Evolutionary conservation across 2,888 invertebrate species (phyloP).

Genomic region (Portevinia maculata): DNA sequence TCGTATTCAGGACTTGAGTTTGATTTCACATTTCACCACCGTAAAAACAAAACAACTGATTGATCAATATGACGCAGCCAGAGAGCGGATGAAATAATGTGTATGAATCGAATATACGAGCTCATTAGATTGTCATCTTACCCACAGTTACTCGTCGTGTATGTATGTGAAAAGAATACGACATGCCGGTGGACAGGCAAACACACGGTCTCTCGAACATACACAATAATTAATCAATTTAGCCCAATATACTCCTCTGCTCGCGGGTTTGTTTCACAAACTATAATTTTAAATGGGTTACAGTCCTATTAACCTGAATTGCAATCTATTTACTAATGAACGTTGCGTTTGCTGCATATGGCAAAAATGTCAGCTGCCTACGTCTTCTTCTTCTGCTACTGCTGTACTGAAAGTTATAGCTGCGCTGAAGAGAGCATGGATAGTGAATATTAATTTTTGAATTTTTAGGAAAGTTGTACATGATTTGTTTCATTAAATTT

Average conservation of each 20-base stretch:
- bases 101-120: conserved; percentile 9
- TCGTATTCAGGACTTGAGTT: conserved; percentile 4
- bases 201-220: conserved; percentile 48
- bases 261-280: conserved; percentile 61
- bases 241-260: conserved; percentile 58
- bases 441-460: conserved; percentile 7
- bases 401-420: not conserved
- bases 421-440: not conserved
- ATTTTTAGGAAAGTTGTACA: conserved; percentile 3
- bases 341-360: conserved; percentile 42
- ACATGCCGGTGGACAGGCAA: conserved; percentile 19
- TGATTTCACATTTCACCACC: conserved; percentile 20
- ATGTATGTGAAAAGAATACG: not conserved
- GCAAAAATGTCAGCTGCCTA: conserved; percentile 2
- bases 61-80: conserved; percentile 4
- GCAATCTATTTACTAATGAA: conserved; percentile 58
- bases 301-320: conserved; percentile 69
- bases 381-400: conserved; percentile 3
- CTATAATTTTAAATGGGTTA: conserved; percentile 68
- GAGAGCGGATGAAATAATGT: not conserved
- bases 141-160: too few relatives aligned
- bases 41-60: conserved; percentile 13
- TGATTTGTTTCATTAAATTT: conserved; percentile 6
- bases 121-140: conserved; percentile 48
- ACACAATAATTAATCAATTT: conserved; percentile 73